Evolutionary conservation across 92 coral and sea anemone genomes (phyloP).

Genomic region (Palythoa grandis): DNA sequence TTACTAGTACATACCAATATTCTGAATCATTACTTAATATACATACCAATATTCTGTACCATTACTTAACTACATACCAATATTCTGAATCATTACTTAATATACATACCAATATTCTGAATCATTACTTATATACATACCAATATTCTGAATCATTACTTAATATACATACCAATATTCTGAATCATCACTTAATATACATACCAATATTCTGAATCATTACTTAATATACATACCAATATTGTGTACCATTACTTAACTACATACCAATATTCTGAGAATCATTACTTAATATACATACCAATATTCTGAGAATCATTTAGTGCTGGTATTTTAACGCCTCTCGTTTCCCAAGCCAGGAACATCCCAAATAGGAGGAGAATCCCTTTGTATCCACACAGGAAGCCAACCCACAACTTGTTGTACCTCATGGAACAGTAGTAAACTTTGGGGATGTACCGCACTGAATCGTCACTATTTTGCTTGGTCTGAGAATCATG

Average conservation of each 20-base stretch:
- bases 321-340: conserved; percentile 34
- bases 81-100: too few species aligned
- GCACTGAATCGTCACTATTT: not conserved
- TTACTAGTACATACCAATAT: too few species aligned
- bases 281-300: not conserved
- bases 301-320: conserved; percentile 41
- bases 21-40: too few species aligned
- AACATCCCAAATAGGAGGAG: conserved; percentile 42
- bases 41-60: too few species aligned
- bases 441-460: conserved; percentile 21
- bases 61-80: too few species aligned
- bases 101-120: not conserved
- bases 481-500: not conserved
- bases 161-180: not conserved
- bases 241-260: not conserved
- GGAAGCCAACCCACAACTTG: conserved; percentile 21
- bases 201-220: too few species aligned
- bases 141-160: too few species aligned
- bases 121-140: too few species aligned
- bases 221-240: not conserved
- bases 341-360: conserved; percentile 42
- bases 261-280: conserved; percentile 5
- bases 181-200: too few species aligned
- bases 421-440: conserved; percentile 31
- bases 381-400: conserved; percentile 40